These are phyloP conservation scores for Sorex maritimensis DNA, from an alignment of 2,797 vertebrate species.

Conservation along the genomic window DNA sequence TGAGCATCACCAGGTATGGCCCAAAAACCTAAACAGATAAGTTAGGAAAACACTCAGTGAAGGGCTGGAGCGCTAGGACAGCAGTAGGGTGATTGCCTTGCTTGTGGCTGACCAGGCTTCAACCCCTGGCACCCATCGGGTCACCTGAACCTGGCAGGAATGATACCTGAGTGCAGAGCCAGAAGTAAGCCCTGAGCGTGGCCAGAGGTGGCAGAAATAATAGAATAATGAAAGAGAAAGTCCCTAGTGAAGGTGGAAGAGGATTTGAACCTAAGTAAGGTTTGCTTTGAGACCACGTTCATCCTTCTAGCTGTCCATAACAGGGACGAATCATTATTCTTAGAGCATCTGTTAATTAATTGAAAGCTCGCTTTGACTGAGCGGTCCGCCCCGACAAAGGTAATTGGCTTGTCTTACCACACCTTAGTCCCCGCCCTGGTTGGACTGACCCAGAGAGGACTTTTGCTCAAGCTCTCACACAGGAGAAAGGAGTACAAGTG, in stretches of 20 bases:
- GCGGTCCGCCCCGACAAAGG: slow-evolving; percentile 22
- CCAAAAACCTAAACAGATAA: too few relatives aligned
- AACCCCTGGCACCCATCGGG: too few relatives aligned
- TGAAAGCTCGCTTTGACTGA: slow-evolving; percentile 20
- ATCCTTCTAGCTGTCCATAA: neutral
- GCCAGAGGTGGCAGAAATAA: too few relatives aligned
- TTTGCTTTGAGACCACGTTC: slow-evolving; percentile 23
- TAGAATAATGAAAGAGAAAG: neutral
- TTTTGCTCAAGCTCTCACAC: neutral
- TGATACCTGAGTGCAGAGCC: too few relatives aligned
- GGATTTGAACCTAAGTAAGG: slow-evolving; percentile 41
- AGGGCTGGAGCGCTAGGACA: too few relatives aligned
- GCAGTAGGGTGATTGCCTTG: too few relatives aligned
- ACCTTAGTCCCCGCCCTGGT: neutral
- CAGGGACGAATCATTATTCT: slow-evolving; percentile 55
- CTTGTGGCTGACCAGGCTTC: too few relatives aligned
- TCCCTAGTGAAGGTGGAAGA: neutral
- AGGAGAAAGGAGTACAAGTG: slow-evolving; percentile 43
- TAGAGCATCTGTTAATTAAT: slow-evolving; percentile 19
- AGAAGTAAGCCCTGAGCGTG: too few relatives aligned
- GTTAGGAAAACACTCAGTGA: slow-evolving; percentile 38
- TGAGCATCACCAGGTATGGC: too few relatives aligned
- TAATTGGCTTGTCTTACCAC: slow-evolving; percentile 21
- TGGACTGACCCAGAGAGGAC: slow-evolving; percentile 56
- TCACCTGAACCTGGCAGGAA: too few relatives aligned